A percentile compares a stretch with the other conserved stretches of the same genome.
Evolutionary conservation across 2,113 vertebrate genomes (phyloP).

Genomic region (Cyrtonyx montezumae): DNA sequence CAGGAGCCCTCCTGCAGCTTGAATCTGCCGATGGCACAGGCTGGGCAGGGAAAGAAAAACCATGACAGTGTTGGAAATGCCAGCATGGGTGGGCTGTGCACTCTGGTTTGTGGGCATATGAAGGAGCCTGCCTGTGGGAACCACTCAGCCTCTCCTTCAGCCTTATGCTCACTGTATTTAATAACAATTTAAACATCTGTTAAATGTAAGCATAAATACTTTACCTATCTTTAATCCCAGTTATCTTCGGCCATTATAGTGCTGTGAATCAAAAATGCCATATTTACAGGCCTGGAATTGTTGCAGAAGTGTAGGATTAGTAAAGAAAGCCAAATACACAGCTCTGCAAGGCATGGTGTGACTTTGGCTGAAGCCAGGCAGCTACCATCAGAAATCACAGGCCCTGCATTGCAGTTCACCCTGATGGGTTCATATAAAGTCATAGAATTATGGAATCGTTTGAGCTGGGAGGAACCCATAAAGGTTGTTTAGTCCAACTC

Average conservation of each 20-base stretch:
- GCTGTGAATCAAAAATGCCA: background rate
- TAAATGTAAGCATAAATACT: too few species aligned
- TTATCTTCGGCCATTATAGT: background rate
- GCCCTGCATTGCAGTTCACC: too few species aligned
- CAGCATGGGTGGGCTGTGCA: accelerated
- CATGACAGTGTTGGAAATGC: background rate
- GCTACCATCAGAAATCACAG: background rate
- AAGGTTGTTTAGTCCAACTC: too few species aligned
- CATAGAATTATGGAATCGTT: too few species aligned
- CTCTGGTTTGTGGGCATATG: background rate
- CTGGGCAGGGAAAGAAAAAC: background rate
- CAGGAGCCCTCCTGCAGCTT: background rate
- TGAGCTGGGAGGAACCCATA: too few species aligned
- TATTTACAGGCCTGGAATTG: background rate
- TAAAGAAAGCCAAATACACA: background rate
- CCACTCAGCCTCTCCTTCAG: background rate
- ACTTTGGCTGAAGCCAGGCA: background rate
- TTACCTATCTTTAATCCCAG: background rate
- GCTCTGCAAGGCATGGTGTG: background rate
- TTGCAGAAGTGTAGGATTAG: accelerated
- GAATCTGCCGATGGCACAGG: background rate
- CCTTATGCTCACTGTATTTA: background rate
- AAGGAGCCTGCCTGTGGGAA: background rate
- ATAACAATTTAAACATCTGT: background rate
- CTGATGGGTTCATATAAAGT: too few species aligned